Percentiles rank a stretch among this genome's conserved stretches.
Evolutionary conservation across 1,140 invertebrate species (phyloP).

Genomic region (Brachionus sp.): DNA sequence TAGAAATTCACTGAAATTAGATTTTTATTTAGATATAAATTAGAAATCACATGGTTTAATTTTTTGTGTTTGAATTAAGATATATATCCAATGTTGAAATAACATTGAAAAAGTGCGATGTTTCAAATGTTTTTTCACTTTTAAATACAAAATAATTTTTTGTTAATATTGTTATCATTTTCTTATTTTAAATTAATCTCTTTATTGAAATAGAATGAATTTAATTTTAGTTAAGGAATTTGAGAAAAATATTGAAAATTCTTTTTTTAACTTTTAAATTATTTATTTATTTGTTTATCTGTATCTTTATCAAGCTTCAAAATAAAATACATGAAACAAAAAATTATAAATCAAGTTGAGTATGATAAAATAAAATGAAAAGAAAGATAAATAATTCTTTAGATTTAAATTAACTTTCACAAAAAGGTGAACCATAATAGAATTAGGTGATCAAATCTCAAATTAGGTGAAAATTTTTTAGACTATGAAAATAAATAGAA

Average conservation of each 20-base stretch:
- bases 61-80: no score
- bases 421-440: not conserved
- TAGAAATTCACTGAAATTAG: no score
- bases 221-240: not conserved
- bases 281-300: not conserved
- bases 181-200: no score
- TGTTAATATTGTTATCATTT: no score
- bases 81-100: no score
- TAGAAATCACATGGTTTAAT: no score
- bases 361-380: not conserved
- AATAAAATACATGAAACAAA: not conserved
- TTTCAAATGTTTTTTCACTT: no score
- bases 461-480: not conserved
- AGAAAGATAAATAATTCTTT: not conserved
- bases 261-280: not conserved
- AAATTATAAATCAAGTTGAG: not conserved
- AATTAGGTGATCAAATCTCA: not conserved
- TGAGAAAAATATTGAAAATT: not conserved
- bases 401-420: not conserved
- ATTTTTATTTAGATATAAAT: no score
- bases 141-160: no score
- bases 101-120: no score
- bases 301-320: not conserved
- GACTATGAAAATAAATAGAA: not conserved
- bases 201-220: not conserved